phyloP scores from a whole-genome alignment of 2,888 invertebrate species.

The Brenthis hecate region DNA sequence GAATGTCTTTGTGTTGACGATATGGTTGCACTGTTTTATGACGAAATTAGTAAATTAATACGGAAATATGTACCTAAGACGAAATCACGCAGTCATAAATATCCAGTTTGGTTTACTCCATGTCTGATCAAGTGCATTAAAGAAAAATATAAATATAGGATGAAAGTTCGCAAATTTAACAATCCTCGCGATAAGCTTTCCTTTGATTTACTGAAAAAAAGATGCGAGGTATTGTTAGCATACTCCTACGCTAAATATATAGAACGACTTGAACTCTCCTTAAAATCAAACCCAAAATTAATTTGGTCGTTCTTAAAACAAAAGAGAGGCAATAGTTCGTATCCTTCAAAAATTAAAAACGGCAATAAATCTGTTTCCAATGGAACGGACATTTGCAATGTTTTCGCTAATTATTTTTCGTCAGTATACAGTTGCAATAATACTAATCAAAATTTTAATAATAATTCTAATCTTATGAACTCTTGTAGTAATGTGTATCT shows the following conservation, averaged over 20 bases:
- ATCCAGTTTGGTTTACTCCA: constrained; percentile 10
- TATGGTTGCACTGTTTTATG: constrained; percentile 1
- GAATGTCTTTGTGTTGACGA: constrained; percentile 3
- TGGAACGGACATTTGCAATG: too few relatives aligned
- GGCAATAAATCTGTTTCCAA: too few relatives aligned
- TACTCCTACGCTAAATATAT: constrained; percentile 11
- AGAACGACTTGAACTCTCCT: neutral
- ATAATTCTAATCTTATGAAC: too few relatives aligned
- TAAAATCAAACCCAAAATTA: too few relatives aligned
- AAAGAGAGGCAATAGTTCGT: too few relatives aligned
- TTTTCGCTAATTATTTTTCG: too few relatives aligned
- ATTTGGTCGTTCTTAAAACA: too few relatives aligned
- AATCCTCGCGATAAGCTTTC: constrained; percentile 12
- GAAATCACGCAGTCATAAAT: constrained; percentile 2
- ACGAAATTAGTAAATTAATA: neutral
- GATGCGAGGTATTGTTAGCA: neutral
- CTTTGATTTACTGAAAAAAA: constrained; percentile 9
- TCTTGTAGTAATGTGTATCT: too few relatives aligned
- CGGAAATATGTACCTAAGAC: constrained; percentile 1
- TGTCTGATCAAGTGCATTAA: constrained; percentile 10
- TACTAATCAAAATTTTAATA: too few relatives aligned
- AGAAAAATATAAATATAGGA: constrained; percentile 14
- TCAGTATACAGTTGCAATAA: too few relatives aligned
- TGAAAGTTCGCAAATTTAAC: constrained; percentile 14
- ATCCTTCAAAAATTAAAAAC: too few relatives aligned